A percentile compares a stretch with the other conserved stretches of the same genome.
phyloP scores from a whole-genome alignment of 37 sponge, comb jelly and placozoan species.

The Chondrosia reniformis region DNA sequence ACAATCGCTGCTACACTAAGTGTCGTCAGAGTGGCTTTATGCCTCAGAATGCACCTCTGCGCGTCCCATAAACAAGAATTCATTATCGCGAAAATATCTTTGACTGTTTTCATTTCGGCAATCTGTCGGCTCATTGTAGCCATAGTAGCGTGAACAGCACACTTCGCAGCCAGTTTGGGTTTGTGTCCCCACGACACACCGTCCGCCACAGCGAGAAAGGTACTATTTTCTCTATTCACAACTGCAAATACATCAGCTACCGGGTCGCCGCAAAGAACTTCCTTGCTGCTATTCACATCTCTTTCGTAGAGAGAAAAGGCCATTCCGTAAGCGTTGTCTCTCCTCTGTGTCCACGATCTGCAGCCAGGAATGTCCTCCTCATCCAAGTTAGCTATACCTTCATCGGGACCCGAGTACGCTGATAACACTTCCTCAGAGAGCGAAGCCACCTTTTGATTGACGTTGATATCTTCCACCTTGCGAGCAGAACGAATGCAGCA shows the following conservation, averaged over 20 bases:
- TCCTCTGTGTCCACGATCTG: conserved; percentile 54
- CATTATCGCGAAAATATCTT: not conserved
- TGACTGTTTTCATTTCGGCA: conserved; percentile 23
- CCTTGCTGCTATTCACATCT: not conserved
- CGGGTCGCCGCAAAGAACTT: conserved; percentile 67
- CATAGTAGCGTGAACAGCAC: conserved; percentile 72
- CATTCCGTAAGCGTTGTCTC: conserved; percentile 73
- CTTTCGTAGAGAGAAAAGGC: conserved; percentile 84
- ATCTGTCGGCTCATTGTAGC: conserved; percentile 35
- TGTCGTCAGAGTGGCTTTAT: conserved; percentile 81
- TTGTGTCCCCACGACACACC: conserved; percentile 86
- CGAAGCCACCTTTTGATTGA: not conserved
- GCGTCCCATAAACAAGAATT: conserved; percentile 33
- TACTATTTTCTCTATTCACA: conserved; percentile 40
- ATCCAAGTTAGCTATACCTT: conserved; percentile 51
- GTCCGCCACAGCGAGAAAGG: conserved; percentile 81
- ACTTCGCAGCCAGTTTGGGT: conserved; percentile 80
- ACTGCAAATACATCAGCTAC: conserved; percentile 91
- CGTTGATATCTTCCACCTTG: not conserved
- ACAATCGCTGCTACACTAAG: conserved; percentile 73
- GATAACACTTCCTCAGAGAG: conserved; percentile 29
- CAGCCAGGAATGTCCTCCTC: conserved; percentile 26
- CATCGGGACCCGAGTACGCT: conserved; percentile 76
- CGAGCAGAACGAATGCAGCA: too few relatives aligned
- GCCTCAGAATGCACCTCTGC: conserved; percentile 65